Evolutionary conservation across 2,888 invertebrate species (phyloP), one percentile per base, ranked within the genome.

Genomic region (Ommatoiulus sabulosus): DNA sequence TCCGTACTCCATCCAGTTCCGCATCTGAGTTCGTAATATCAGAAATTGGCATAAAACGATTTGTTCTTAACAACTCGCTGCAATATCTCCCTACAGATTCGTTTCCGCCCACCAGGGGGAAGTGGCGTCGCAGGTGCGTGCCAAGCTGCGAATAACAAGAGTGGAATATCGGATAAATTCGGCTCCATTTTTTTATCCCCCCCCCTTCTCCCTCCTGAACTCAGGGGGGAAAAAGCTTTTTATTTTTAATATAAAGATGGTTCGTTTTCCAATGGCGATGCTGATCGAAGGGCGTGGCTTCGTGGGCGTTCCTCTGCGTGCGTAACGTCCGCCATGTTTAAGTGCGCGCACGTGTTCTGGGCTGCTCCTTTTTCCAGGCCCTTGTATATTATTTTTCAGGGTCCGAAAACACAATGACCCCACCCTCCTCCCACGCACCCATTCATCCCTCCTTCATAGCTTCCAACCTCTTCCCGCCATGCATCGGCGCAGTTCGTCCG

Each of bases 291-390:
- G 17, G 63, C 63, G 63, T 17, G 17, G 63, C 63, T n/a, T 63
- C n/a, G 63, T 63, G 63, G 63, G 63, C 63, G 63, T 63, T 15
- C 3, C 52, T 15, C 15, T 46, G 46, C 46, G 52, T 57, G 52
- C 52, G 63, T 63, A n/a, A 17, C 63, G 63, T 1, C n/a, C 63
- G 63, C 63, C 63, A 63, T 63, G 3, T 63, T 63, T 63, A 63
- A 63, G 63, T 63, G 63, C 63, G 63, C 63, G 63, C 63, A 63
- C 63, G 63, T 63, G 63, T n/a, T 63, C 17, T 1, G 63, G 63
- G 63, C 63, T 63, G 63, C 63, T 17, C 63, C 63, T 63, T 63
- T 63, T 63, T 63, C 63, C 63, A 63, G 63, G 63, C n/a, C 63
- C n/a, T 46, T 46, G 46, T 5, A 8, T n/a, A n/a, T 52, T 52